Conservation (phyloP, 1,140 invertebrate species). For the Drosophila yakuba region DNA sequence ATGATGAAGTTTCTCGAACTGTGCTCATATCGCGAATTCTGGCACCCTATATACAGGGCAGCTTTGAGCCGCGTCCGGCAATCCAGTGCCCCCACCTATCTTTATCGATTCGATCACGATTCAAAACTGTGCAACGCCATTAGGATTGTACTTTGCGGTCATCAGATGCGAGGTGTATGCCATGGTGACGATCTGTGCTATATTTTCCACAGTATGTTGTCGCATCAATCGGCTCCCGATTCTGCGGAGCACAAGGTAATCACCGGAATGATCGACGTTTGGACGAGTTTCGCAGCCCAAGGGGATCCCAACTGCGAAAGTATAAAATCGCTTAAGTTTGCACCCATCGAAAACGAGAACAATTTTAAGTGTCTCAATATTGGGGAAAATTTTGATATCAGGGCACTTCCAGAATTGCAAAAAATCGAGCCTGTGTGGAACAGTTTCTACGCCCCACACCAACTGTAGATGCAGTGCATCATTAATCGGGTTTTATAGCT, state of each 20-base stretch:
- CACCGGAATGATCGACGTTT: slow-evolving; percentile 85
- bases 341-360: slow-evolving; percentile 63
- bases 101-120: slow-evolving; percentile 85
- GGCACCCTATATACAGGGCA: slow-evolving; percentile 84
- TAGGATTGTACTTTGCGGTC: slow-evolving; percentile 72
- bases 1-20: slow-evolving; percentile 77
- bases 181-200: slow-evolving; percentile 89
- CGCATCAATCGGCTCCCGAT: slow-evolving; percentile 72
- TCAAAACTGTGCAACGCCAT: slow-evolving; percentile 74
- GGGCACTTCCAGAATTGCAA: slow-evolving; percentile 81
- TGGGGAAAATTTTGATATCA: slow-evolving; percentile 67
- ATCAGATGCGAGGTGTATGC: slow-evolving; percentile 85
- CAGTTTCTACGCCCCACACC: slow-evolving; percentile 63
- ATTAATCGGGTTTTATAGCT: slow-evolving; percentile 49
- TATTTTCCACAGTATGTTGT: slow-evolving; percentile 86
- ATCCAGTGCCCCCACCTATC: slow-evolving; percentile 80
- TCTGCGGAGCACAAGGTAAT: slow-evolving; percentile 78
- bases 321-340: slow-evolving; percentile 66
- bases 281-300: slow-evolving; percentile 84
- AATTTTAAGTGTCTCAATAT: slow-evolving; percentile 84
- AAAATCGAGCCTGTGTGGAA: slow-evolving; percentile 84
- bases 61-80: slow-evolving; percentile 64
- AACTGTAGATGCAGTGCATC: slow-evolving; percentile 30
- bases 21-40: slow-evolving; percentile 84
- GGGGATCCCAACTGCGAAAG: slow-evolving; percentile 79